Evolutionary conservation across 92 coral and sea anemone species (phyloP), one percentile per base, ranked within the genome.

Genomic region (Blastomussa wellsi): DNA sequence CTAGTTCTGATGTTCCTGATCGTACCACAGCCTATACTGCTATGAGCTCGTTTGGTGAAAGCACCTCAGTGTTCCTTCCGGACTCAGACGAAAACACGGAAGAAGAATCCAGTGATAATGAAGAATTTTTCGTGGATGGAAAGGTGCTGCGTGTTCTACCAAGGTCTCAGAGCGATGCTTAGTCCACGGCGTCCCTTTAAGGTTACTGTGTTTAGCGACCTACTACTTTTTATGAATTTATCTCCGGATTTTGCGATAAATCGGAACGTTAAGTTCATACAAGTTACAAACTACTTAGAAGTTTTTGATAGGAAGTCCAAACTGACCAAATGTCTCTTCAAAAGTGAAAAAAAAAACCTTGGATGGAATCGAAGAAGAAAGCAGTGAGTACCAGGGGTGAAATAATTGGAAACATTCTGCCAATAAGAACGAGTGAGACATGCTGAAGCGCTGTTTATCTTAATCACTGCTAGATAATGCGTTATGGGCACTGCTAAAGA

Each of bases 151-250:
- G 64, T 47, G 20, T 47, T 31, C 51, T 26, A n/a, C 74, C 32
- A 36, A 55, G 15, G 8, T 79, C 74, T 38, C 24, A 69, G 22
- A 82, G 86, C 64, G 42, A 71, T 8, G 78, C 76, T 17, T 82
- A 82, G 53, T n/a, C n/a, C n/a, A n/a, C n/a, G n/a, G n/a, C n/a
- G n/a, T n/a, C n/a, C n/a, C n/a, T n/a, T n/a, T n/a, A 62, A 17
- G 68, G 67, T 60, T n/a, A 60, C 33, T n/a, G 12, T n/a, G n/a
- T 26, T 8, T 10, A 26, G 2, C 13, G 28, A 13, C 0, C 26
- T n/a, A 7, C 24, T 10, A 20, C 55, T 4, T 2, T 60, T 1
- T 60, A 60, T 5, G 22, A 51, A 13, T 26, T n/a, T 7, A n/a
- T 1, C 16, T 4, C 64, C 60, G 26, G 29, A 59, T 59, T 24